A percentile compares a stretch with the other conserved stretches of the same genome.
These are phyloP conservation scores for Slavum lentiscoides DNA, from an alignment of 2,888 invertebrate genomes.

Conservation along the genomic window DNA sequence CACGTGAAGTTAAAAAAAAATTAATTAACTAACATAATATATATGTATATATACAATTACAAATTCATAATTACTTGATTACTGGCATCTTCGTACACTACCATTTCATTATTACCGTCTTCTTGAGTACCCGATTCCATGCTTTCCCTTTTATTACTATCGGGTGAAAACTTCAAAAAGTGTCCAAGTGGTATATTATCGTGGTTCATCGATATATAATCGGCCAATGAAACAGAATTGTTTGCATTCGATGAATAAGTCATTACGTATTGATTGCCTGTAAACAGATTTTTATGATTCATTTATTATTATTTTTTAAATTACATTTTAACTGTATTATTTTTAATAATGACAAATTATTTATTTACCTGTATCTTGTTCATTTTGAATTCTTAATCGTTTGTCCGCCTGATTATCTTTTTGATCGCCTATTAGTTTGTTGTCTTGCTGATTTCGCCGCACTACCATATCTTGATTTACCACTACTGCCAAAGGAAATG, in stretches of 20 bases:
- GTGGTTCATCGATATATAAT: constrained; percentile 50
- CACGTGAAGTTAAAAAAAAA: too few species aligned
- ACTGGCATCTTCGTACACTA: constrained; percentile 39
- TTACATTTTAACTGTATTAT: not conserved
- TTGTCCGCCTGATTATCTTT: constrained; percentile 51
- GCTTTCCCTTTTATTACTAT: constrained; percentile 63
- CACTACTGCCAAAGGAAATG: constrained; percentile 58
- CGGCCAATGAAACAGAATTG: constrained; percentile 48
- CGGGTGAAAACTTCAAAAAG: constrained; percentile 68
- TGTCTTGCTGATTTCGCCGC: constrained; percentile 53
- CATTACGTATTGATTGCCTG: constrained; percentile 50
- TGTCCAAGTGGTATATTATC: constrained; percentile 63
- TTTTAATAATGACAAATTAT: not conserved
- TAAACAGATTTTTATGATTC: not conserved
- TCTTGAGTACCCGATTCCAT: constrained; percentile 44
- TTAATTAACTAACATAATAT: not conserved
- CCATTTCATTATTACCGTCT: constrained; percentile 40
- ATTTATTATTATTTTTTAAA: not conserved
- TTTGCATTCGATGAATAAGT: constrained; percentile 42
- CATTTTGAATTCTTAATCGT: constrained; percentile 51
- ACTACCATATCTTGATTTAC: constrained; percentile 57
- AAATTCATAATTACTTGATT: constrained; percentile 57
- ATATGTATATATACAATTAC: constrained; percentile 55
- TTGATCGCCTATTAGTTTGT: constrained; percentile 48
- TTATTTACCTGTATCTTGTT: constrained; percentile 45